Evolutionary conservation across 2,888 invertebrate genomes (phyloP), one percentile per base, ranked within the genome.

Genomic region (Helobdella robusta): DNA sequence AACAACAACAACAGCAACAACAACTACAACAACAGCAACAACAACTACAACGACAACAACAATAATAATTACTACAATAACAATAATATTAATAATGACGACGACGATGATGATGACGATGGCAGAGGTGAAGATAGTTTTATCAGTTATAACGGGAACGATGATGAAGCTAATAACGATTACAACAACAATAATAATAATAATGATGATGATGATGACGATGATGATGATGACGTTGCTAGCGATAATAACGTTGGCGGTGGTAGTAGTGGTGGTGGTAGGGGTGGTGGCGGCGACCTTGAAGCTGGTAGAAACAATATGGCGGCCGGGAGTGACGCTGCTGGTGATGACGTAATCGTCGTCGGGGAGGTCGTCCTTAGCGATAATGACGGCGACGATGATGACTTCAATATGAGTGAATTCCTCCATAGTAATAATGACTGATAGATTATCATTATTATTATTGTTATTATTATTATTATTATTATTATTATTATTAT

Each of bases 391-490:
- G n/a, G n/a, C n/a, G n/a, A n/a, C n/a, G n/a, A n/a, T n/a, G n/a
- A n/a, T n/a, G n/a, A n/a, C n/a, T n/a, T n/a, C n/a, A n/a, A n/a
- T n/a, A n/a, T n/a, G n/a, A n/a, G n/a, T n/a, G n/a, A n/a, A n/a
- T n/a, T n/a, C n/a, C n/a, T n/a, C n/a, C n/a, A n/a, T n/a, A n/a
- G n/a, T n/a, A n/a, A n/a, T n/a, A n/a, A n/a, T n/a, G n/a, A n/a
- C n/a, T n/a, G n/a, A n/a, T n/a, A n/a, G n/a, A n/a, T 40, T 40
- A n/a, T 40, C n/a, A n/a, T 40, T 40, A n/a, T 40, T 40, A n/a
- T 40, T 40, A n/a, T 40, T 40, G 44, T 40, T 40, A n/a, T 40
- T 40, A n/a, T 40, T 40, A n/a, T 40, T 40, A n/a, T 40, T 40
- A n/a, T 40, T 40, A n/a, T 40, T 40, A n/a, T 40, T 40, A n/a